Conservation (phyloP, 2,797 vertebrate genomes). For the Strix occidentalis region DNA sequence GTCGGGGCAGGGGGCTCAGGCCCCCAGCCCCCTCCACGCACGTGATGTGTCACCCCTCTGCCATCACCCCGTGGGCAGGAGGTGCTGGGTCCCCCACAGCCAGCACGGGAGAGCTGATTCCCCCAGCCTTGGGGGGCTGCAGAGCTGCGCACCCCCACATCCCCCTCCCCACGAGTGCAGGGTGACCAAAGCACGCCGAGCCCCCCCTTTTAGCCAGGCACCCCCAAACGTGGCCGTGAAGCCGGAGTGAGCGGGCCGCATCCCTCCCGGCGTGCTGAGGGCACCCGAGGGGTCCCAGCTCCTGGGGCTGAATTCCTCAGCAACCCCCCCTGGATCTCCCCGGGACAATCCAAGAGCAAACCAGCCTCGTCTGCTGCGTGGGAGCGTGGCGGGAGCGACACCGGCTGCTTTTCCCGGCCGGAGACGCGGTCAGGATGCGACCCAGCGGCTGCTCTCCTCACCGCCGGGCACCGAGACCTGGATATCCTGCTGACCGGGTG, state of each 20-base stretch:
- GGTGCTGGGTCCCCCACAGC: rapidly evolving
- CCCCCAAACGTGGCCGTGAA: neutral
- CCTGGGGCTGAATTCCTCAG: rapidly evolving
- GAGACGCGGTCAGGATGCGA: neutral
- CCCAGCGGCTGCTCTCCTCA: neutral
- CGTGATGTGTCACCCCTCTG: neutral
- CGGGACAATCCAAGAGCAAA: neutral
- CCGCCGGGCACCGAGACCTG: neutral
- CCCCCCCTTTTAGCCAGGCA: neutral
- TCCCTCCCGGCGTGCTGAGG: rapidly evolving
- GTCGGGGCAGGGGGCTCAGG: rapidly evolving
- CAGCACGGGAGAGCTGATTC: neutral
- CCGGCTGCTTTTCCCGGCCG: neutral
- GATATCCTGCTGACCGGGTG: neutral
- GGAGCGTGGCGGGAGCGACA: neutral
- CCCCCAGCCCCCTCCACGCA: rapidly evolving
- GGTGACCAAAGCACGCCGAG: rapidly evolving
- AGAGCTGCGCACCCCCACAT: rapidly evolving
- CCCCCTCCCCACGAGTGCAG: rapidly evolving
- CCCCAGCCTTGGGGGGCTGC: rapidly evolving
- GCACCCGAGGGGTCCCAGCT: neutral
- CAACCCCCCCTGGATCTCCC: neutral
- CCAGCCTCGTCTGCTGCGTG: too few relatives aligned
- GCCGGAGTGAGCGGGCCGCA: rapidly evolving
- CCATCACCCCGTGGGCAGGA: rapidly evolving